Evolutionary conservation across 2,888 invertebrate genomes (phyloP).

Genomic region (Coenonympha glycerion): DNA sequence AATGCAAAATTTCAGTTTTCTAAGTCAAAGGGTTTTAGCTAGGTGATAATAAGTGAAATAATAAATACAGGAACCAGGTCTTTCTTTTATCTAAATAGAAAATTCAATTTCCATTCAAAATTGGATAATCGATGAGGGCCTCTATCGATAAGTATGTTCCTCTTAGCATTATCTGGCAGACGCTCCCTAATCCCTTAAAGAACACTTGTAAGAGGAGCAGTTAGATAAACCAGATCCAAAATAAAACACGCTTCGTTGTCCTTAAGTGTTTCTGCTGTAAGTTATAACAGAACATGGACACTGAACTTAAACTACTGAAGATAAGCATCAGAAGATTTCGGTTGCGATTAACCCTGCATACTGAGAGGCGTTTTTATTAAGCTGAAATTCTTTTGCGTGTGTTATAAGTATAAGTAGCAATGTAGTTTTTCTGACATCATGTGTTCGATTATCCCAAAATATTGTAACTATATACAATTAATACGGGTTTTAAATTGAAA

Average conservation of each 20-base stretch:
- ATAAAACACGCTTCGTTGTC: slow-evolving; percentile 38
- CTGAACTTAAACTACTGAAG: slow-evolving; percentile 5
- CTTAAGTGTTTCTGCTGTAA: slow-evolving; percentile 34
- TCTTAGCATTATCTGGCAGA: slow-evolving; percentile 27
- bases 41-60: no score
- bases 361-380: neutral
- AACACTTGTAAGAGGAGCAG: slow-evolving; percentile 38
- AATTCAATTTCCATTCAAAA: neutral
- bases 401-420: no score
- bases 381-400: neutral
- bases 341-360: slow-evolving; percentile 1
- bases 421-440: no score
- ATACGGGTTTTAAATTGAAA: no score
- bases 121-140: slow-evolving; percentile 3
- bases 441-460: no score
- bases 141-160: slow-evolving; percentile 22
- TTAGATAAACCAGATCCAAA: slow-evolving; percentile 42
- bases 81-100: neutral
- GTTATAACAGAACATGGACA: slow-evolving; percentile 19
- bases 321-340: slow-evolving; percentile 6
- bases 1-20: no score
- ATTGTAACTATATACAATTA: no score
- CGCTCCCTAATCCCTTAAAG: slow-evolving; percentile 34
- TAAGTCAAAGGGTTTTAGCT: no score
- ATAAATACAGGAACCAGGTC: no score